Conservation (phyloP, 2,797 vertebrate genomes). For the Meda fulgida region DNA sequence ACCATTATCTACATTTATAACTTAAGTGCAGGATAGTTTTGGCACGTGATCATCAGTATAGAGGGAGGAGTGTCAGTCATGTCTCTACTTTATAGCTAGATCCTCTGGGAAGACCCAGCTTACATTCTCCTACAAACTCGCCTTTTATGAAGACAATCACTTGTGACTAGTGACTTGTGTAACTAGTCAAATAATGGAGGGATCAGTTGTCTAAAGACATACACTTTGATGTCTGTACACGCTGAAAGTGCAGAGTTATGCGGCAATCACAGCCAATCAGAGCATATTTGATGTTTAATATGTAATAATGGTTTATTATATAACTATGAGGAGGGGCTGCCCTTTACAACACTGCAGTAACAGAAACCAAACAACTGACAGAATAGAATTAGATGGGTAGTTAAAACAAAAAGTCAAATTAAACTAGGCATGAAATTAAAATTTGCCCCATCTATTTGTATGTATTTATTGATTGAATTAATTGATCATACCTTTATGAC, state of each 20-base stretch:
- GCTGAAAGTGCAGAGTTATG: too few relatives aligned
- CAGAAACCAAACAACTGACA: not conserved
- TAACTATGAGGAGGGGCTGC: not conserved
- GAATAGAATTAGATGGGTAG: not conserved
- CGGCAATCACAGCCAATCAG: not conserved
- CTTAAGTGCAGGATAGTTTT: not conserved
- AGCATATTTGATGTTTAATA: not conserved
- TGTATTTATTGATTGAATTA: not conserved
- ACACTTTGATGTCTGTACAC: not conserved
- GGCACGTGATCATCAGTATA: conserved; percentile 64
- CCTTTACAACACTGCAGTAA: not conserved
- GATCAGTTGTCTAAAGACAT: not conserved
- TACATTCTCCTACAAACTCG: conserved; percentile 48
- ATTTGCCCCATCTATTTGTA: not conserved
- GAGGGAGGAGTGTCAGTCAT: conserved; percentile 52
- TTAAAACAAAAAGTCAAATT: not conserved
- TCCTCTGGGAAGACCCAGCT: not conserved
- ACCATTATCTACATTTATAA: not conserved
- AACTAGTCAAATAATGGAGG: not conserved
- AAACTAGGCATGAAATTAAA: not conserved
- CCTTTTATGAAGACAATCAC: not conserved
- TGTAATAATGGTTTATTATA: not conserved
- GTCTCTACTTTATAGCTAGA: not conserved
- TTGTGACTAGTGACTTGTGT: too few relatives aligned
- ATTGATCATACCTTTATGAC: not conserved